Conservation (phyloP, 2,888 invertebrate genomes). For the Erebia aethiops region DNA sequence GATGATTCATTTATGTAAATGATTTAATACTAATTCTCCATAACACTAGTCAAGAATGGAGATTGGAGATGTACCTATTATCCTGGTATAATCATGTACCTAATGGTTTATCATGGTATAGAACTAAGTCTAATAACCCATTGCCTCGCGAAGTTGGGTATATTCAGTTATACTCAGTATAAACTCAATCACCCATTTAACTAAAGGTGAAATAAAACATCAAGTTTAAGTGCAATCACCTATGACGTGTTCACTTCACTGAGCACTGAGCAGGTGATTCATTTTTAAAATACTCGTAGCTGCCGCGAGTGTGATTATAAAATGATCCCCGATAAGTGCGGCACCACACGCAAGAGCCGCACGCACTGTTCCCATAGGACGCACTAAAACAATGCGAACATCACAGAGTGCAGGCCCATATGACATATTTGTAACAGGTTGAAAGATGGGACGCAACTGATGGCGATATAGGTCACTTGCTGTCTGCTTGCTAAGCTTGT, state of each 20-base stretch:
- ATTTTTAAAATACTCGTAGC: neutral
- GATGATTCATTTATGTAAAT: neutral
- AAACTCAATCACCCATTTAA: neutral
- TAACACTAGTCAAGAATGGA: too few species aligned
- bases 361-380: neutral
- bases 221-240: constrained; percentile 1
- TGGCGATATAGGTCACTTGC: too few species aligned
- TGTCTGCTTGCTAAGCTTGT: too few species aligned
- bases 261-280: neutral
- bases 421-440: too few species aligned
- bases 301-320: neutral
- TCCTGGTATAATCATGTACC: too few species aligned
- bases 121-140: neutral
- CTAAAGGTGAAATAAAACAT: neutral
- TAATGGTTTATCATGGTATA: too few species aligned
- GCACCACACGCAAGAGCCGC: neutral
- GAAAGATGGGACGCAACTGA: too few species aligned
- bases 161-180: neutral
- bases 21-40: too few species aligned
- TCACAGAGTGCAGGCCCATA: neutral
- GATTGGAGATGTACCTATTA: too few species aligned
- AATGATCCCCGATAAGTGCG: neutral
- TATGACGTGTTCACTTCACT: constrained; percentile 3
- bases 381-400: neutral
- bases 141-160: neutral